Evolutionary conservation across 2,113 vertebrate species (phyloP).

Genomic region (Campylomormyrus numenius): DNA sequence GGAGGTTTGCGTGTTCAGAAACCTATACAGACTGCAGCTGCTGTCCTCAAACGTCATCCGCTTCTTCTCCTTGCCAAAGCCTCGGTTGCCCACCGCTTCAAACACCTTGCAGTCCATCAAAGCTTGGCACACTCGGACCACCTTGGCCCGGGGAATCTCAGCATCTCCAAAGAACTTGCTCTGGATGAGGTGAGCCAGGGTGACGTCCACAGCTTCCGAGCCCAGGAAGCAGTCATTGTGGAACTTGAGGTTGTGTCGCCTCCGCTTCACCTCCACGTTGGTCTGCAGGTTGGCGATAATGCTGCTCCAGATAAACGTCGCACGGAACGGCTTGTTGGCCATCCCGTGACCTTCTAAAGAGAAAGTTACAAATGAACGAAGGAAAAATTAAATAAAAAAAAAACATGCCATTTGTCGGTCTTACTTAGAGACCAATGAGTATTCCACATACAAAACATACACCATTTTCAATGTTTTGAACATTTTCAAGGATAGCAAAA

Average conservation of each 20-base stretch:
- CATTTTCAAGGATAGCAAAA: neutral
- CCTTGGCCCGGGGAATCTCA: conserved; percentile 83
- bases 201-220: conserved; percentile 84
- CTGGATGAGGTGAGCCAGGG: conserved; percentile 81
- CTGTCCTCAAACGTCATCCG: conserved; percentile 79
- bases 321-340: conserved; percentile 86
- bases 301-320: conserved; percentile 88
- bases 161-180: conserved; percentile 83
- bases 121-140: conserved; percentile 85
- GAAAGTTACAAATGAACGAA: neutral
- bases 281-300: conserved; percentile 82
- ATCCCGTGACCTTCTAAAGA: conserved; percentile 65
- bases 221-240: conserved; percentile 89
- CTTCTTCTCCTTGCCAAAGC: conserved; percentile 87
- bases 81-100: conserved; percentile 76
- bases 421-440: neutral
- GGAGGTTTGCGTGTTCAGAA: conserved; percentile 56
- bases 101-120: conserved; percentile 94
- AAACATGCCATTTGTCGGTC: neutral
- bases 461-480: neutral
- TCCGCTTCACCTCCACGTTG: conserved; percentile 83
- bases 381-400: neutral
- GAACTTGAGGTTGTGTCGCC: conserved; percentile 82
- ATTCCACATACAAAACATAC: neutral
- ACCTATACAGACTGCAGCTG: conserved; percentile 85